phyloP scores from a whole-genome alignment of 1,140 invertebrate genomes.

The Trichogramma pretiosum region DNA sequence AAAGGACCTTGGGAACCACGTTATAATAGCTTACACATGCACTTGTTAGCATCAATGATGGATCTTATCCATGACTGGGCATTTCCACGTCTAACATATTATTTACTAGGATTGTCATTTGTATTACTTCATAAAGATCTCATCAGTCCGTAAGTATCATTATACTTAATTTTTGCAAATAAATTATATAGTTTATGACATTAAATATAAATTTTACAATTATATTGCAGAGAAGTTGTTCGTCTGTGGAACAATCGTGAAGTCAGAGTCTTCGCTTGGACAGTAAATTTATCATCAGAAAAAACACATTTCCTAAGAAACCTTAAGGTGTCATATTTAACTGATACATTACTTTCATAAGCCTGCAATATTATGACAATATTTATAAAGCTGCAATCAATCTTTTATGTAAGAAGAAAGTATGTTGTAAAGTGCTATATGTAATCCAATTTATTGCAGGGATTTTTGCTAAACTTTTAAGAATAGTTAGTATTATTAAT shows the following conservation, averaged over 20 bases:
- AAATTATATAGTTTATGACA: neutral
- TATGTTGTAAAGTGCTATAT: slow-evolving; percentile 1
- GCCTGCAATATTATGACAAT: slow-evolving; percentile 20
- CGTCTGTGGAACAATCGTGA: slow-evolving; percentile 48
- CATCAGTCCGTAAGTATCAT: slow-evolving; percentile 52
- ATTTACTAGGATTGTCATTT: slow-evolving; percentile 52
- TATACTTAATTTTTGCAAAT: slow-evolving; percentile 1
- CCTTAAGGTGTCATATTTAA: slow-evolving; percentile 54
- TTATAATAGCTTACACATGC: slow-evolving; percentile 37
- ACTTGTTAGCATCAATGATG: slow-evolving; percentile 36
- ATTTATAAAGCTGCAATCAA: neutral
- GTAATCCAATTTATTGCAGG: slow-evolving; percentile 2
- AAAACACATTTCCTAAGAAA: slow-evolving; percentile 52
- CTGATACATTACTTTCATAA: slow-evolving; percentile 57
- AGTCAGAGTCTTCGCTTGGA: slow-evolving; percentile 54
- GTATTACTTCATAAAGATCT: slow-evolving; percentile 62
- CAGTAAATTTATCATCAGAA: slow-evolving; percentile 56
- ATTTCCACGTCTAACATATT: slow-evolving; percentile 47
- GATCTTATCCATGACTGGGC: slow-evolving; percentile 51
- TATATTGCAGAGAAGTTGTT: slow-evolving; percentile 47
- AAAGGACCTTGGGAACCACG: slow-evolving; percentile 36
- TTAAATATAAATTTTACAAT: neutral
- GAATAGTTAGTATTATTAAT: neutral
- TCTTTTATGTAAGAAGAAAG: slow-evolving; percentile 3
- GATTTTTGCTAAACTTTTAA: neutral